phyloP scores from a whole-genome alignment of 64 coral and sea anemone genomes.

The Montipora efflorescens region DNA sequence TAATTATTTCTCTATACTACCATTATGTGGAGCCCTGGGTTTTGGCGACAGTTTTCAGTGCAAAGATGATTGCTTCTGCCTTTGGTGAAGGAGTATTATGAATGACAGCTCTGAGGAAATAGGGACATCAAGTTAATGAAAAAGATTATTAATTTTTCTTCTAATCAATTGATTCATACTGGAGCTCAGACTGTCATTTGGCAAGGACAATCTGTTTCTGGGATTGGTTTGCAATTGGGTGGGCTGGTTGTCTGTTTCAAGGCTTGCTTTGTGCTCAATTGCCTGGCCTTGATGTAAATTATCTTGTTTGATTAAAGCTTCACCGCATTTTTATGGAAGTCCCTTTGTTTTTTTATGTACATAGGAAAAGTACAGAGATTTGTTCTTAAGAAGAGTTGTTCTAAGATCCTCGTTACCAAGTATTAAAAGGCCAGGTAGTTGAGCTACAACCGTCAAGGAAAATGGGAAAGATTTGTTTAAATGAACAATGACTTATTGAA shows the following conservation, averaged over 20 bases:
- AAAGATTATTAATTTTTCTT: neutral
- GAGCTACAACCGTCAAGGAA: neutral
- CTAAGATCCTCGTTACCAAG: neutral
- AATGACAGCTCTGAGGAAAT: neutral
- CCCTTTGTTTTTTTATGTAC: neutral
- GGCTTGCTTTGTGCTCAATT: too few species aligned
- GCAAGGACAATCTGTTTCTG: neutral
- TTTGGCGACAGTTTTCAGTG: neutral
- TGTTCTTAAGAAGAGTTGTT: neutral
- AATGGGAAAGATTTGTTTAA: too few species aligned
- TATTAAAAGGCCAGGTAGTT: neutral
- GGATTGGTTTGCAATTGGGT: too few species aligned
- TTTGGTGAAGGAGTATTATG: too few species aligned
- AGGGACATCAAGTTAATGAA: neutral
- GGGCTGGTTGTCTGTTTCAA: too few species aligned
- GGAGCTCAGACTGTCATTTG: neutral
- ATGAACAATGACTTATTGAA: too few species aligned
- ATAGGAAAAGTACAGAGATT: neutral
- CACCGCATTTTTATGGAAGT: too few species aligned
- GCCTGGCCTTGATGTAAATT: too few species aligned
- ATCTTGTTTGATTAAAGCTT: too few species aligned
- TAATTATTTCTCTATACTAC: neutral
- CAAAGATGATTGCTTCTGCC: neutral
- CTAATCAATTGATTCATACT: neutral
- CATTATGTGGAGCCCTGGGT: slow-evolving; percentile 6